phyloP scores from a whole-genome alignment of 2,888 invertebrate species.

The Omphaloscelis lunosa region DNA sequence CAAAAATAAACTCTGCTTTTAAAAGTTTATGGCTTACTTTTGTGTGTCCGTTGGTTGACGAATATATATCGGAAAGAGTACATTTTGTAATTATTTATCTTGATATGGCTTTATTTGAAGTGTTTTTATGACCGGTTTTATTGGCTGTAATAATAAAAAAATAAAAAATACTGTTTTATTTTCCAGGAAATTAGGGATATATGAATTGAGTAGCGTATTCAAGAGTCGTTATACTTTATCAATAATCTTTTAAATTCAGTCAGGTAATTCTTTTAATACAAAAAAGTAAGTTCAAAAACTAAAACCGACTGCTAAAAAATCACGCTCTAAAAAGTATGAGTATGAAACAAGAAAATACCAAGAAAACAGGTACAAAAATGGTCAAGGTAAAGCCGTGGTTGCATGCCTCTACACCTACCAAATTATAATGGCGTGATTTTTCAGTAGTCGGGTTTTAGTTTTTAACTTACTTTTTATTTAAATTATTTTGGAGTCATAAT shows the following conservation, averaged over 20 bases:
- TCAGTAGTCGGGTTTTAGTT: too few relatives aligned
- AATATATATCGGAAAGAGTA: constrained; percentile 57
- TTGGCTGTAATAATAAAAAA: constrained; percentile 27
- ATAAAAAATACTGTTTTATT: constrained; percentile 8
- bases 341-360: too few relatives aligned
- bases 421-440: too few relatives aligned
- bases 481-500: too few relatives aligned
- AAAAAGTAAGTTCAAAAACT: too few relatives aligned
- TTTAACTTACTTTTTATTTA: too few relatives aligned
- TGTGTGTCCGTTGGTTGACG: constrained; percentile 2
- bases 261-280: not conserved
- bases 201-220: not conserved
- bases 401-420: too few relatives aligned
- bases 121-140: constrained; percentile 48
- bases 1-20: constrained; percentile 29
- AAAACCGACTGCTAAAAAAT: too few relatives aligned
- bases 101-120: constrained; percentile 54
- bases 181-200: constrained; percentile 13
- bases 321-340: too few relatives aligned
- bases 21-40: constrained; percentile 40
- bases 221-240: not conserved
- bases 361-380: too few relatives aligned
- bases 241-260: not conserved
- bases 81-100: constrained; percentile 49
- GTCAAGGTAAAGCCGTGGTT: too few relatives aligned